Evolutionary conservation across 2,113 vertebrate species (phyloP).

Genomic region (Menidia beryllina): DNA sequence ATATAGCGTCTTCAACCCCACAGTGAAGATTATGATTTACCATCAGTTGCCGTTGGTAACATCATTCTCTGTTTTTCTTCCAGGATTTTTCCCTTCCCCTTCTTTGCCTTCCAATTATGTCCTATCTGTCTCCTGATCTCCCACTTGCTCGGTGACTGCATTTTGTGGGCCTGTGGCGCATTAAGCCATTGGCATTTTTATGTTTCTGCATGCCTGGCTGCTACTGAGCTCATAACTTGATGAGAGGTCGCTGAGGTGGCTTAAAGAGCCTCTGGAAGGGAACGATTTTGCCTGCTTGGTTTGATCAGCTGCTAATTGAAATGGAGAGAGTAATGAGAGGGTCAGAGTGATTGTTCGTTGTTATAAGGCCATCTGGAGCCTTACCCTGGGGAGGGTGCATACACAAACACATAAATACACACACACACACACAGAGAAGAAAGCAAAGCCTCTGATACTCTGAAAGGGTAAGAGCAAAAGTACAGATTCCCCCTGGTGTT

Average conservation of each 20-base stretch:
- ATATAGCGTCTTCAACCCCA: background rate
- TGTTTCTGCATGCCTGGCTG: slow-evolving; percentile 25
- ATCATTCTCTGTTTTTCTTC: slow-evolving; percentile 3
- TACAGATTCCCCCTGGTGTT: slow-evolving; percentile 4
- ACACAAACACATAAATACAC: background rate
- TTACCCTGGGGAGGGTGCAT: slow-evolving; percentile 10
- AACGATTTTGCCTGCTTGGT: slow-evolving; percentile 34
- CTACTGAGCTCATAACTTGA: slow-evolving; percentile 25
- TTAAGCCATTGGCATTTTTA: slow-evolving; percentile 46
- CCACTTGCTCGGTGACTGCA: background rate
- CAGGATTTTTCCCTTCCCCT: background rate
- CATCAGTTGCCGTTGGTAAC: slow-evolving; percentile 15
- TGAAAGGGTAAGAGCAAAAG: background rate
- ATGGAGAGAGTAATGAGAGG: slow-evolving; percentile 51
- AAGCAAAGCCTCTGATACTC: background rate
- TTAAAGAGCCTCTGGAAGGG: slow-evolving; percentile 36
- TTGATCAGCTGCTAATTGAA: slow-evolving; percentile 68
- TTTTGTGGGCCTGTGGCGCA: slow-evolving; percentile 9
- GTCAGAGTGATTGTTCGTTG: slow-evolving; percentile 59
- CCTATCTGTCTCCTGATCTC: slow-evolving; percentile 15
- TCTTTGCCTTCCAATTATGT: background rate
- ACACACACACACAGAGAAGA: slow-evolving; percentile 7
- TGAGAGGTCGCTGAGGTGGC: slow-evolving; percentile 4
- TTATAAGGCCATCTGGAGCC: slow-evolving; percentile 66
- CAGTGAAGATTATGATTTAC: too few species aligned